Conservation (phyloP, 1,140 invertebrate species). For the Araneus ventricosus region DNA sequence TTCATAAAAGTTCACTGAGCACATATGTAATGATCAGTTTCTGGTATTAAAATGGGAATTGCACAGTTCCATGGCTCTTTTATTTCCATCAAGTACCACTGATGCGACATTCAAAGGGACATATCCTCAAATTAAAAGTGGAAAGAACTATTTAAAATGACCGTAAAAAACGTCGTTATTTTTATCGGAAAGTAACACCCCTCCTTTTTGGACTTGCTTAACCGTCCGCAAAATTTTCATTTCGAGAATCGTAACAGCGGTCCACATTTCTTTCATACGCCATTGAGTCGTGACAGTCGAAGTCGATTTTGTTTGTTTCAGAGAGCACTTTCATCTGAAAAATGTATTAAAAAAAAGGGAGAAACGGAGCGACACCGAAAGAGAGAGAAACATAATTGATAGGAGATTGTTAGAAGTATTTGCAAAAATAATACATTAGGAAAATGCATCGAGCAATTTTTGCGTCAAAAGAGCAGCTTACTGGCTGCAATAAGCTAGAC, state of each 20-base stretch:
- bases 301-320: constrained; percentile 24
- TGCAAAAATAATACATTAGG: background rate
- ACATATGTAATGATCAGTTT: constrained; percentile 7
- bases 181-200: constrained; percentile 48
- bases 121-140: constrained; percentile 53
- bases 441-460: background rate
- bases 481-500: background rate
- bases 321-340: background rate
- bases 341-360: background rate
- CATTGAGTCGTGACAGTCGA: constrained; percentile 39
- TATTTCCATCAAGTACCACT: constrained; percentile 23
- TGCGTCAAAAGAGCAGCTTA: background rate
- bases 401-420: background rate
- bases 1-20: background rate
- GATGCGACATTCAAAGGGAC: background rate
- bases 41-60: background rate
- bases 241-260: constrained; percentile 54
- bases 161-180: constrained; percentile 60
- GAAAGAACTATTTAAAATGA: constrained; percentile 42
- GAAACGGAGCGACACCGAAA: too few relatives aligned
- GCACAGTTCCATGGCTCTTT: background rate
- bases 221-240: constrained; percentile 65
- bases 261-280: constrained; percentile 61
- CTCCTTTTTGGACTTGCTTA: constrained; percentile 37
- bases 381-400: background rate